Evolutionary conservation across 2,113 vertebrate species (phyloP), one percentile per base, ranked within the genome.

Genomic region (Eolophus roseicapilla): DNA sequence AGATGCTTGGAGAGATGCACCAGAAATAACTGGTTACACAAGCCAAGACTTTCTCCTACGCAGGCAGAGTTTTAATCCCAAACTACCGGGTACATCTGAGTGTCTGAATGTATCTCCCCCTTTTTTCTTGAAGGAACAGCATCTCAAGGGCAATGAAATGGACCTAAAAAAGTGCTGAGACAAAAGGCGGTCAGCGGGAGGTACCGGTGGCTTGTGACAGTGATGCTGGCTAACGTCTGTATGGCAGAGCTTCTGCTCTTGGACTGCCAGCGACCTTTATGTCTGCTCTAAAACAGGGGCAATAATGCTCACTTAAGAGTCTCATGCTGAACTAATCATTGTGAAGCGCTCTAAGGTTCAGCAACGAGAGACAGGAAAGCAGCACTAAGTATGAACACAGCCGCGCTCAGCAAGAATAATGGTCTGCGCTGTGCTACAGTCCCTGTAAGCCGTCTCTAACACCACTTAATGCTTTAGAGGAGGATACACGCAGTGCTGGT

Each of bases 21-120:
- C 88, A 94, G 68, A 95, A 94, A 93, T 88, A 93, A 81, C 83
- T 5, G 3, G 12, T 63, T 94, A 67, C 60, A 74, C 88, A 80
- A 97, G 85, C 75, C 87, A 79, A 82, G 68, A 59, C 85, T 90
- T 73, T 69, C 89, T 85, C 73, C 47, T 64, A 5, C 6, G 3
- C 78, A 91, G 65, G 49, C 73, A 81, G n/a, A 75, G 68, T 80
- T 90, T 82, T 67, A 95, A 88, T 81, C 50, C 68, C 28, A 8
- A 71, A 60, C 75, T 74, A 46, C 11, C 0, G 1, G 41, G 33
- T 69, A 78, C n/a, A 81, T 64, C 55, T 55, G 37, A 70, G 68
- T 33, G 29, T 35, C 52, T 77, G 53, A 92, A 79, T 2, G 17
- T 27, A 70, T 33, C 37, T 31, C 33, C 11, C 1, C 1, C 28